Evolutionary conservation across 2,888 invertebrate genomes (phyloP).

Genomic region (Morpho helenor): DNA sequence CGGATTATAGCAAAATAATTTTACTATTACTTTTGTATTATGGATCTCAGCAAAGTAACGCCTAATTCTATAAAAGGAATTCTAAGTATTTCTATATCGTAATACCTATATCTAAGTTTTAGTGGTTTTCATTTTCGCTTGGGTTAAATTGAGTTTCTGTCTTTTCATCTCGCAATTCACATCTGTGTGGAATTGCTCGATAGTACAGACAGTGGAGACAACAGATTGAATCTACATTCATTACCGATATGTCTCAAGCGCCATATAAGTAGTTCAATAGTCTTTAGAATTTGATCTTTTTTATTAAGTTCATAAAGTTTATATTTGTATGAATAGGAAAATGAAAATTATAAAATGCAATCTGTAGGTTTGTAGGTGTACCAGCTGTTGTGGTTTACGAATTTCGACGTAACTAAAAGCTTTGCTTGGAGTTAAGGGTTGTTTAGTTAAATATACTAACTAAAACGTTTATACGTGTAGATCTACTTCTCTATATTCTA

Average conservation of each 20-base stretch:
- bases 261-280: conserved; percentile 33
- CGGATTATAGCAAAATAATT: no score
- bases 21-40: no score
- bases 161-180: conserved; percentile 55
- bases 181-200: conserved; percentile 66
- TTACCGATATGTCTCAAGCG: conserved; percentile 48
- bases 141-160: conserved; percentile 61
- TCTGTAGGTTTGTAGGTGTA: conserved; percentile 46
- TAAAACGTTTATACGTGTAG: conserved; percentile 6
- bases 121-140: conserved; percentile 56
- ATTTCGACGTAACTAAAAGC: conserved; percentile 72
- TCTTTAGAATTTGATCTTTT: conserved; percentile 36
- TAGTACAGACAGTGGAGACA: conserved; percentile 59
- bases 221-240: conserved; percentile 63
- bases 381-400: conserved; percentile 74
- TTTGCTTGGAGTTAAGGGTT: conserved; percentile 49
- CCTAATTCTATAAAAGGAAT: conserved; percentile 5
- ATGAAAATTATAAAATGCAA: conserved; percentile 61
- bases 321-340: conserved; percentile 27
- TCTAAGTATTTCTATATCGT: conserved; percentile 23
- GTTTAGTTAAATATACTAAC: conserved; percentile 30
- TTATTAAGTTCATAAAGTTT: conserved; percentile 23
- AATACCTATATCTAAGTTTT: conserved; percentile 30
- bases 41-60: no score
- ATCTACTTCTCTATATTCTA: neutral